Percentiles rank a stretch among this genome's conserved stretches.
These are phyloP conservation scores for Acromyrmex charruanus DNA, from an alignment of 1,140 invertebrate genomes.

Conservation along the genomic window DNA sequence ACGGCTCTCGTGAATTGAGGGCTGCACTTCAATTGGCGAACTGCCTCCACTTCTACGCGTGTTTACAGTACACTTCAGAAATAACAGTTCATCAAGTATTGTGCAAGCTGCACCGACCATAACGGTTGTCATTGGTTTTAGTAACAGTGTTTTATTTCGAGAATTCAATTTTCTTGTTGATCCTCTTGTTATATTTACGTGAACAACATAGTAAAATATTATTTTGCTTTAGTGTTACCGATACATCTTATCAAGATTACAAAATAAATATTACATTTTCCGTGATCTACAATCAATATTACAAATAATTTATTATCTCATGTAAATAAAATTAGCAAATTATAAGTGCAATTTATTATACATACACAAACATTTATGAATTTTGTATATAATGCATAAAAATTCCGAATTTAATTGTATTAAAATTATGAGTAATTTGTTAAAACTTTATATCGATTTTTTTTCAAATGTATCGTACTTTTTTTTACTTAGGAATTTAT, in stretches of 20 bases:
- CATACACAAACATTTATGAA: background rate
- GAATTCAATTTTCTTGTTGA: background rate
- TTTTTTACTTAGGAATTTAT: background rate
- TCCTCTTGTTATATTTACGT: background rate
- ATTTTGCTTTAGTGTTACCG: background rate
- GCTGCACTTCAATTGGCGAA: slow-evolving; percentile 15
- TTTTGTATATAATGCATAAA: background rate
- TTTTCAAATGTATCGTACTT: background rate
- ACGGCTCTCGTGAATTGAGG: background rate
- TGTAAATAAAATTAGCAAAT: background rate
- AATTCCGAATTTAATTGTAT: background rate
- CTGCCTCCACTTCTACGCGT: background rate
- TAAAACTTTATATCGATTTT: background rate
- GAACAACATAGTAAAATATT: background rate
- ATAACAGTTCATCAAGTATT: slow-evolving; percentile 8
- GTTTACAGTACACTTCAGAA: slow-evolving; percentile 47
- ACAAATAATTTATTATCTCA: background rate
- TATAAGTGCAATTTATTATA: background rate
- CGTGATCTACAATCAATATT: background rate
- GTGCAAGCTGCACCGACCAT: background rate
- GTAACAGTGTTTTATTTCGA: background rate
- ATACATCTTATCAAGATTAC: background rate
- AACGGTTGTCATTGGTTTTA: background rate
- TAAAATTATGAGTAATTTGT: background rate
- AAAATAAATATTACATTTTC: slow-evolving; percentile 17